Evolutionary conservation across 2,888 invertebrate species (phyloP).

Genomic region (Cyclophora punctaria): DNA sequence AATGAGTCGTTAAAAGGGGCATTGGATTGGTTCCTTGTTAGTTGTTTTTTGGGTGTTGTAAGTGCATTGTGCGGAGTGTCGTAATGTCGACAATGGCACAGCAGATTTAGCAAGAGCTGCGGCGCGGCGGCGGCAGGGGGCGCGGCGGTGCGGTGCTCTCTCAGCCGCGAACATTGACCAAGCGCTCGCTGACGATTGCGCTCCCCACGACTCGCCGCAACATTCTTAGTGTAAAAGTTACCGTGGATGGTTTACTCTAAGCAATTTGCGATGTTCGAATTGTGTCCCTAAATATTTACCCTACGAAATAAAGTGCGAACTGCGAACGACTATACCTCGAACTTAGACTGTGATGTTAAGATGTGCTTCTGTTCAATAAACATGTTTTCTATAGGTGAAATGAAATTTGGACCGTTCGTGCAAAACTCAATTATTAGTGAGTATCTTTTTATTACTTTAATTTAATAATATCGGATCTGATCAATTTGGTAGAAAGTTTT

Average conservation of each 20-base stretch:
- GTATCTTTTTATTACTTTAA: conserved; percentile 28
- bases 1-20: conserved; percentile 4
- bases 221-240: conserved; percentile 75
- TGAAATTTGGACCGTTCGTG: conserved; percentile 44
- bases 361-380: conserved; percentile 46
- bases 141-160: conserved; percentile 22
- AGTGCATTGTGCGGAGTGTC: conserved; percentile 29
- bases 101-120: conserved; percentile 26
- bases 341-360: conserved; percentile 41
- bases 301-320: conserved; percentile 44
- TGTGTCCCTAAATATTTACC: conserved; percentile 41
- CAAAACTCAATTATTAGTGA: conserved; percentile 55
- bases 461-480: too few relatives aligned
- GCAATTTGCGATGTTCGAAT: conserved; percentile 69
- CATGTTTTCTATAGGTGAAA: conserved; percentile 34
- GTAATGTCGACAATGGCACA: conserved; percentile 24
- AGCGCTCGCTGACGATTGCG: conserved; percentile 48
- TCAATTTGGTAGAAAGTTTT: too few relatives aligned
- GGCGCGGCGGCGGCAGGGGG: conserved; percentile 41
- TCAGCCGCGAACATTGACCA: conserved; percentile 66
- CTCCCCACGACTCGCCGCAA: conserved; percentile 67
- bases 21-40: conserved; percentile 4
- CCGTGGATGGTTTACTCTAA: conserved; percentile 72
- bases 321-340: conserved; percentile 48
- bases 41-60: conserved; percentile 14